Evolutionary conservation across 2,888 invertebrate species (phyloP).

Genomic region (Spisula subtruncata): DNA sequence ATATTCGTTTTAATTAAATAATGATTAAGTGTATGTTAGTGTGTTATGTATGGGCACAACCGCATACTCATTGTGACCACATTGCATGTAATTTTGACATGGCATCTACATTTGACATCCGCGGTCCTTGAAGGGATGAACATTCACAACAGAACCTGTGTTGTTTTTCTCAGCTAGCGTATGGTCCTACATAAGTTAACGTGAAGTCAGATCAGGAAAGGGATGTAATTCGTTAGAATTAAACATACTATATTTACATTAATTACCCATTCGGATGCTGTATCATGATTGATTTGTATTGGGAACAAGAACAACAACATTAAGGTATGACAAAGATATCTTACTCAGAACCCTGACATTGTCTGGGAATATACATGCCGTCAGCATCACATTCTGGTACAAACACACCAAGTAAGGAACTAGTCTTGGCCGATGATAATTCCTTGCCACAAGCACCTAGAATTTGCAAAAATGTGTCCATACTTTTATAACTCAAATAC

Average conservation of each 20-base stretch:
- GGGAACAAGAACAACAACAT: background rate
- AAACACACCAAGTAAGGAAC: constrained; percentile 60
- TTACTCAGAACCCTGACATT: constrained; percentile 75
- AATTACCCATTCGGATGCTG: background rate
- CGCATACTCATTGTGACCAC: constrained; percentile 71
- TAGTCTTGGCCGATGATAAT: constrained; percentile 36
- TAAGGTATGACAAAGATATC: constrained; percentile 17
- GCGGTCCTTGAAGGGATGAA: constrained; percentile 68
- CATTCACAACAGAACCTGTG: constrained; percentile 52
- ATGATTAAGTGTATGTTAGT: no score
- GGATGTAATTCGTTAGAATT: no score
- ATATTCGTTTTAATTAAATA: no score
- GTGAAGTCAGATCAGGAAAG: no score
- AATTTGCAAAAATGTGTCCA: no score
- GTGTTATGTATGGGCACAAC: no score
- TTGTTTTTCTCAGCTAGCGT: background rate
- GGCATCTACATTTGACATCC: constrained; percentile 68
- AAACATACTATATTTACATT: background rate
- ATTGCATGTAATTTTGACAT: constrained; percentile 73
- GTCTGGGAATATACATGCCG: constrained; percentile 71
- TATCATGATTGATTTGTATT: background rate
- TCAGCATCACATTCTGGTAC: constrained; percentile 74
- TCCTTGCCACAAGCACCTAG: constrained; percentile 62
- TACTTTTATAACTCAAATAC: no score
- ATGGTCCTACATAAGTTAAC: background rate